Evolutionary conservation across 2,113 vertebrate genomes (phyloP), one percentile per base, ranked within the genome.

Genomic region (Brienomyrus longianalis): DNA sequence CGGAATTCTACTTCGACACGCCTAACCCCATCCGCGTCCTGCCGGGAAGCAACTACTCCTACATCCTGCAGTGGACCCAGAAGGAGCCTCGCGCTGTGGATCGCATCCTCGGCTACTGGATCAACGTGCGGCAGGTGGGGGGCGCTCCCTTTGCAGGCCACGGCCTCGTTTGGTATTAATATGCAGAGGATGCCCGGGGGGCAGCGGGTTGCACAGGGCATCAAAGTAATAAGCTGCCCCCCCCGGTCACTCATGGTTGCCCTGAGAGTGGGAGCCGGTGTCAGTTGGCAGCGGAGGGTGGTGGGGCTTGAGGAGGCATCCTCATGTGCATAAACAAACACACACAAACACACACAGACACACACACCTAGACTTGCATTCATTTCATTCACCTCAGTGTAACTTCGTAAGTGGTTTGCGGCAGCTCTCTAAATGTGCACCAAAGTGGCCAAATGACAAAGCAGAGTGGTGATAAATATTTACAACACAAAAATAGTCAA

Each of bases 1-100:
- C 97, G n/a, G 98, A 99, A 93, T 99, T 99, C 95, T 99, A 99
- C 96, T 99, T 96, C 87, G 98, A 99, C 94, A 99, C 98, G 88
- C 98, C 97, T 51, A 99, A 97, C 93, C 98, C 98, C 88, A 98
- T 98, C 89, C 94, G 97, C 90, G 97, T 97, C 92, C 94, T 96
- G 93, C 98, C 97, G 93, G 97, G 96, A 92, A 98, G 97, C 95
- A 99, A 98, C 95, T 99, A 98, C 93, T 98, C 98, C 88, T 99
- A 98, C 92, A 90, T 97, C 93, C 95, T 99, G 92, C 98, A 99
- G 95, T 99, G 98, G 98, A 99, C 98, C 0, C 98, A 99, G 95
- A 98, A 93, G 93, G 97, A 99, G n/a, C 98, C 98, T 0, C 94
- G 95, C 0, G 97, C 97, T 2, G 97, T 98, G 2, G 98, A 99